Evolutionary conservation across 2,113 vertebrate species (phyloP).

Genomic region (Eidolon helvum): DNA sequence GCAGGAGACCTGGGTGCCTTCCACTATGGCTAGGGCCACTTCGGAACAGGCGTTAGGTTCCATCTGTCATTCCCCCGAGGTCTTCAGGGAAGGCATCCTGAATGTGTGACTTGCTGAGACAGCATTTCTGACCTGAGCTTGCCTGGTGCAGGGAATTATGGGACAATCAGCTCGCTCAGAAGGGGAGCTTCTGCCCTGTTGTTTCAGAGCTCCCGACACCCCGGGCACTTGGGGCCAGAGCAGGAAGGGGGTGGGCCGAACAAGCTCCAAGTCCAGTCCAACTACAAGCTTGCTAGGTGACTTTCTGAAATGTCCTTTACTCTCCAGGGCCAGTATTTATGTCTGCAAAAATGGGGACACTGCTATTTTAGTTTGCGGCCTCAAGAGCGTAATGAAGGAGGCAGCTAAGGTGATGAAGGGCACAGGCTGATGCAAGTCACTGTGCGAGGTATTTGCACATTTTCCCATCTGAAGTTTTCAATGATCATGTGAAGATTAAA

Average conservation of each 20-base stretch:
- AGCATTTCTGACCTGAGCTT: neutral
- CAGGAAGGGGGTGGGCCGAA: neutral
- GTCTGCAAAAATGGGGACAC: neutral
- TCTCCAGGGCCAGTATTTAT: fast-evolving
- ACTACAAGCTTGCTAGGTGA: neutral
- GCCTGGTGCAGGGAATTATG: too few relatives aligned
- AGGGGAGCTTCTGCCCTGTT: neutral
- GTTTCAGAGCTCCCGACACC: neutral
- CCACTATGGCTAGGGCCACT: neutral
- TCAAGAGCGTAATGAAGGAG: neutral
- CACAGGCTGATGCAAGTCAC: too few relatives aligned
- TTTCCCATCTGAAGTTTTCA: neutral
- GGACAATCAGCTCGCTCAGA: neutral
- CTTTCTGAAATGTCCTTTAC: neutral
- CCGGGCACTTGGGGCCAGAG: neutral
- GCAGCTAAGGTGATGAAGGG: neutral
- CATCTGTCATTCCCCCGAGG: fast-evolving
- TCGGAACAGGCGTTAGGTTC: neutral
- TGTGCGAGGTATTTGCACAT: neutral
- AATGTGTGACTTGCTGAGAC: neutral
- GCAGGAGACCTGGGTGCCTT: fast-evolving
- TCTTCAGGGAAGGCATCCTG: neutral
- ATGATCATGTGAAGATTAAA: neutral
- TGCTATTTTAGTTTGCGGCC: neutral
- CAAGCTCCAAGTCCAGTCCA: neutral